Evolutionary conservation across 2,888 invertebrate species (phyloP).

Genomic region (Meandrusa payeni): DNA sequence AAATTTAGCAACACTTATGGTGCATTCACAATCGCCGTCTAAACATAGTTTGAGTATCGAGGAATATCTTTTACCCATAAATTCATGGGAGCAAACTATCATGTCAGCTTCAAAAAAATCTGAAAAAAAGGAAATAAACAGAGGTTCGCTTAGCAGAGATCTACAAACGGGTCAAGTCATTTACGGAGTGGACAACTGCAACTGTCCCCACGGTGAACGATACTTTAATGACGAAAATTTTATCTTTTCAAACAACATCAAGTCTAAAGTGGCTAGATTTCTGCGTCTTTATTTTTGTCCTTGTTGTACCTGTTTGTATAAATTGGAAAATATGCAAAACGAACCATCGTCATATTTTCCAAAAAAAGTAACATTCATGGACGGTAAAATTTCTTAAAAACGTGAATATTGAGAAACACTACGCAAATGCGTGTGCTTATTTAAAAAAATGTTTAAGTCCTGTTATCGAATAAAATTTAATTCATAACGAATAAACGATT

Average conservation of each 20-base stretch:
- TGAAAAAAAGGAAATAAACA: constrained; percentile 30
- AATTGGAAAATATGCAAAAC: constrained; percentile 57
- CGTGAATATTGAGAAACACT: neutral
- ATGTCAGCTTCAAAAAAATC: constrained; percentile 36
- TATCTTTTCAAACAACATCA: constrained; percentile 42
- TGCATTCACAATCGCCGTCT: constrained; percentile 56
- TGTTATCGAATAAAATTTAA: too few relatives aligned
- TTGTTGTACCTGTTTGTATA: constrained; percentile 67
- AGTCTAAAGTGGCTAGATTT: constrained; percentile 63
- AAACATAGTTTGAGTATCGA: constrained; percentile 58
- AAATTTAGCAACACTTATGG: constrained; percentile 79
- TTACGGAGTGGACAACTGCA: constrained; percentile 35
- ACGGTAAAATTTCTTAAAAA: constrained; percentile 4
- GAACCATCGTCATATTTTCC: constrained; percentile 38
- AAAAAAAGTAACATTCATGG: constrained; percentile 26
- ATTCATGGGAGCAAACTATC: constrained; percentile 75
- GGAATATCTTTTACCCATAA: constrained; percentile 77
- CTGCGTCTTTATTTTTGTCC: constrained; percentile 69
- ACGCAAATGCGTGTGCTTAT: constrained; percentile 24
- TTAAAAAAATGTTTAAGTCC: too few relatives aligned
- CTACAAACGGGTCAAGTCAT: constrained; percentile 16
- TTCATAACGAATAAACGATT: too few relatives aligned
- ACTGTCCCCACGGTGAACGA: constrained; percentile 26
- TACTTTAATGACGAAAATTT: constrained; percentile 41
- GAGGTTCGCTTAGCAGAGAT: constrained; percentile 17